phyloP scores from a whole-genome alignment of 2,797 vertebrate species.

The Allobates femoralis region DNA sequence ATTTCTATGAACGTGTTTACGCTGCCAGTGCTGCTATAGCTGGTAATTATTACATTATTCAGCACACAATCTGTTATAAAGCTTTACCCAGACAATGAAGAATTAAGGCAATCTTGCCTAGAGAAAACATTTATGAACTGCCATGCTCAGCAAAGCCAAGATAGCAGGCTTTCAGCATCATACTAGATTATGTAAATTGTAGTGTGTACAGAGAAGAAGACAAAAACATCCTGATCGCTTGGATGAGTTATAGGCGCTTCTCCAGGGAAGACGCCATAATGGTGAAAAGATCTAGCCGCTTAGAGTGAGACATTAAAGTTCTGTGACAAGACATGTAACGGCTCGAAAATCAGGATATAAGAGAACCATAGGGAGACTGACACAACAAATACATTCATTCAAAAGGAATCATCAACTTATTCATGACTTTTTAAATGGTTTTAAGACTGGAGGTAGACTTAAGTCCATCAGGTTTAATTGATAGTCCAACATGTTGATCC shows the following conservation, averaged over 20 bases:
- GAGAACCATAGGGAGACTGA: neutral
- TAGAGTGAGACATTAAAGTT: neutral
- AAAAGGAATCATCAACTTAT: neutral
- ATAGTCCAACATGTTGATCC: too few relatives aligned
- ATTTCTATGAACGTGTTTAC: conserved; percentile 13
- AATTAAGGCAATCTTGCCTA: conserved; percentile 36
- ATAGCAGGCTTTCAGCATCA: conserved; percentile 4
- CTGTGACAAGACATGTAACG: neutral
- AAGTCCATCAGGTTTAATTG: too few relatives aligned
- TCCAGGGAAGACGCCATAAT: conserved; percentile 6
- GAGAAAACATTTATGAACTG: conserved; percentile 31
- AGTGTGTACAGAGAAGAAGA: conserved; percentile 20
- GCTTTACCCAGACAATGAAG: conserved; percentile 31
- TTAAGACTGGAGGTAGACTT: too few relatives aligned
- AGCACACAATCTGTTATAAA: neutral
- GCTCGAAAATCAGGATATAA: neutral
- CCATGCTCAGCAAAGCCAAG: conserved; percentile 17
- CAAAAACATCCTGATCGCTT: conserved; percentile 19
- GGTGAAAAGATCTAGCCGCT: neutral
- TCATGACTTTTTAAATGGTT: neutral
- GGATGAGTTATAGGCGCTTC: conserved; percentile 14
- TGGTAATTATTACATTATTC: conserved; percentile 26
- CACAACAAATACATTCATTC: neutral
- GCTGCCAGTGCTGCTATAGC: neutral
- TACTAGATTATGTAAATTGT: conserved; percentile 36